Evolutionary conservation across 2,888 invertebrate species (phyloP).

Genomic region (Mantis religiosa): DNA sequence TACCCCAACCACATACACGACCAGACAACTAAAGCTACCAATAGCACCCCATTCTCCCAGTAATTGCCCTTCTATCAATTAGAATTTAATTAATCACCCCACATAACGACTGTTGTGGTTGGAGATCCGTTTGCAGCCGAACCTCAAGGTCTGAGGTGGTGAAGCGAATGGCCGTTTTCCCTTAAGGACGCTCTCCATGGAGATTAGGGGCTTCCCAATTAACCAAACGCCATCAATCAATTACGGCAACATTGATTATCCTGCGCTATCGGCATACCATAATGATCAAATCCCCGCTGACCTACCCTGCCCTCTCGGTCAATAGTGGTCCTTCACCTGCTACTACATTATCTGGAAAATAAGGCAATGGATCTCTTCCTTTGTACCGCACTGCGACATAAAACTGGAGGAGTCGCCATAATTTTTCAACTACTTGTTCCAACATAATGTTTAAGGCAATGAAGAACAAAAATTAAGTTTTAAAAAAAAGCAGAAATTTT

Average conservation of each 20-base stretch:
- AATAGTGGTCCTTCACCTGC: neutral
- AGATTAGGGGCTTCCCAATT: neutral
- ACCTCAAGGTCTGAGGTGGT: neutral
- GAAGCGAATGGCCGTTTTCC: neutral
- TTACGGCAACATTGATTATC: neutral
- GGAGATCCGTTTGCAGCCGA: neutral
- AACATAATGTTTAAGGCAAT: too few species aligned
- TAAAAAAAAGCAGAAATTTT: too few species aligned
- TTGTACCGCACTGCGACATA: neutral
- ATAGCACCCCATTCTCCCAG: neutral
- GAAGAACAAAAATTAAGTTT: too few species aligned
- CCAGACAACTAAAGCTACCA: neutral
- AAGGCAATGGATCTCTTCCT: neutral
- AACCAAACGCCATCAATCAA: neutral
- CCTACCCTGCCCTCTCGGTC: neutral
- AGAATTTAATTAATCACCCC: neutral
- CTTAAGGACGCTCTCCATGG: neutral
- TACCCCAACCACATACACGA: neutral
- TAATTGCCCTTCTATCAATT: neutral
- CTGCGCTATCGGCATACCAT: neutral
- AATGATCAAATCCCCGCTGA: neutral
- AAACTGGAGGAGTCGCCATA: too few species aligned
- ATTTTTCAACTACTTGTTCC: too few species aligned
- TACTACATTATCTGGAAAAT: neutral
- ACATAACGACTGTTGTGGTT: neutral